Evolutionary conservation across 2,797 vertebrate species (phyloP).

Genomic region (Ptychadena robeensis): DNA sequence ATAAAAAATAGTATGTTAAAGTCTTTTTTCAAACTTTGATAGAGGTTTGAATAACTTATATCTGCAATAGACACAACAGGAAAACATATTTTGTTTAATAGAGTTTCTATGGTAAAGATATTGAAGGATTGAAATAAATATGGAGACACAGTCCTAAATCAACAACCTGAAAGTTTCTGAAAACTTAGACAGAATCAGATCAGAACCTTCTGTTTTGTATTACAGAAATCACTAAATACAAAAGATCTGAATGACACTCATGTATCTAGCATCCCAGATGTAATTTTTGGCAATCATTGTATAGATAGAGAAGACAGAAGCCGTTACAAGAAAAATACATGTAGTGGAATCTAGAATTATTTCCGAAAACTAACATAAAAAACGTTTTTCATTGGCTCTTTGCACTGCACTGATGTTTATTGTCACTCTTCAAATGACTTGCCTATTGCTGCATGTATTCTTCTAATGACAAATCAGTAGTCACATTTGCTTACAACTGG

Average conservation of each 20-base stretch:
- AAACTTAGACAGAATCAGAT: background rate
- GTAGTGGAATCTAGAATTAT: background rate
- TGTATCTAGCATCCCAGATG: background rate
- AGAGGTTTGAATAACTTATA: no score
- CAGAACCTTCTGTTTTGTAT: no score
- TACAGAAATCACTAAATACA: no score
- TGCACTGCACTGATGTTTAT: background rate
- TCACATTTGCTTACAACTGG: slow-evolving; percentile 11
- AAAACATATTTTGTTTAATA: no score
- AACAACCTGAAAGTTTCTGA: background rate
- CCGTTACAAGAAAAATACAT: background rate
- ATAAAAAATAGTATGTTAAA: no score
- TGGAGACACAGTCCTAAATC: no score
- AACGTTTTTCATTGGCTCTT: background rate
- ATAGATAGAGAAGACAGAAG: background rate
- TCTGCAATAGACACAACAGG: no score
- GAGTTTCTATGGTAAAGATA: no score
- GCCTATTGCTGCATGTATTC: slow-evolving; percentile 21
- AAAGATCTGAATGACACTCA: background rate
- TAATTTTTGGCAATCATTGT: background rate
- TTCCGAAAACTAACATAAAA: background rate
- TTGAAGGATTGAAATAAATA: no score
- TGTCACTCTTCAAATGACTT: background rate
- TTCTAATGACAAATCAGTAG: background rate
- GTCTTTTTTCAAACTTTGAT: no score